These are phyloP conservation scores for Propithecus coquereli DNA, from an alignment of 2,113 vertebrate genomes.

Conservation along the genomic window DNA sequence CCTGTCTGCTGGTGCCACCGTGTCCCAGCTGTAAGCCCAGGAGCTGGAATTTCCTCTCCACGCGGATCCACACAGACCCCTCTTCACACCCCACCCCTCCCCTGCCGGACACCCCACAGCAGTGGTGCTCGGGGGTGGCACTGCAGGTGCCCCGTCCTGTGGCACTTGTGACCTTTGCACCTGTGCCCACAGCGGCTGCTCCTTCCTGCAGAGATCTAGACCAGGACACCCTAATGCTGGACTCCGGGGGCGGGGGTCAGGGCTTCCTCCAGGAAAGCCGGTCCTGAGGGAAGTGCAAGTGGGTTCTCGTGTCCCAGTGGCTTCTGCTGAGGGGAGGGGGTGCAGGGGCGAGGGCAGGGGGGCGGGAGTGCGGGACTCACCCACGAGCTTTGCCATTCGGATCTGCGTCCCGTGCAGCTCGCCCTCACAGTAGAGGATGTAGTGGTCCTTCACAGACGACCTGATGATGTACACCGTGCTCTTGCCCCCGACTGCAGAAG, in stretches of 20 bases:
- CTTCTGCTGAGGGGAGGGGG: neutral
- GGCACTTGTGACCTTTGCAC: rapidly evolving
- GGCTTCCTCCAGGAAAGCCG: neutral
- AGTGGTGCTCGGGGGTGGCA: rapidly evolving
- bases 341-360: rapidly evolving
- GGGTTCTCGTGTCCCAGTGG: neutral
- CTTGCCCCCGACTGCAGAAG: neutral
- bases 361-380: neutral
- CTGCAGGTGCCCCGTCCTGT: neutral
- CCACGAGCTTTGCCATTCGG: neutral
- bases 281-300: neutral
- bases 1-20: rapidly evolving
- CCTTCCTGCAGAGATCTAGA: neutral
- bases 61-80: no score
- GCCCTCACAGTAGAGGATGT: neutral
- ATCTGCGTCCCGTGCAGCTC: rapidly evolving
- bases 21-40: rapidly evolving
- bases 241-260: neutral
- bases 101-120: rapidly evolving
- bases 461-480: rapidly evolving
- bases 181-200: rapidly evolving
- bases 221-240: neutral
- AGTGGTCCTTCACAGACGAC: rapidly evolving
- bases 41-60: neutral
- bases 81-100: neutral